A percentile compares a stretch with the other conserved stretches of the same genome.
Evolutionary conservation across 2,113 vertebrate genomes (phyloP).

Genomic region (Lycocorax pyrrhopterus): DNA sequence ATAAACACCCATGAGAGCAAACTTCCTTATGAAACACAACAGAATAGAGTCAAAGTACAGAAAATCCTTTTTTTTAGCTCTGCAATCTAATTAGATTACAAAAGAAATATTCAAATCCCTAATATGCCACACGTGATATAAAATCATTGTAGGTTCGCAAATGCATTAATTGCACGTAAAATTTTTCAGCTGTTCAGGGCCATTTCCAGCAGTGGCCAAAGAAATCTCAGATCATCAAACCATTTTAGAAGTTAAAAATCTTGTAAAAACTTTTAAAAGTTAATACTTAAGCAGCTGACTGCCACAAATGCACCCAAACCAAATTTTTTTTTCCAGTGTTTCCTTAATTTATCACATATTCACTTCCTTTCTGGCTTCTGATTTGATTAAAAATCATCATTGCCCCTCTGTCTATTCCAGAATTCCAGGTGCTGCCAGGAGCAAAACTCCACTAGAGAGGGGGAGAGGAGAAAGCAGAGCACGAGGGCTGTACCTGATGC

Average conservation of each 20-base stretch:
- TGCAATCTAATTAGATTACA: not conserved
- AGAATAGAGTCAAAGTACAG: not conserved
- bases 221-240: not conserved
- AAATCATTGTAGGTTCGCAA: not conserved
- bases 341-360: not conserved
- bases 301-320: not conserved
- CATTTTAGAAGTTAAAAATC: not conserved
- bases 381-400: not conserved
- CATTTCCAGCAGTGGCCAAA: not conserved
- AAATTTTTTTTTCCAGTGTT: not conserved
- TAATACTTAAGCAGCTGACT: not conserved
- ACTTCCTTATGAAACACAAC: not conserved
- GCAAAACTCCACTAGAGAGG: not conserved
- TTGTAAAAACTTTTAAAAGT: not conserved
- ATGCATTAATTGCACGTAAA: not conserved
- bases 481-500: conserved; percentile 80
- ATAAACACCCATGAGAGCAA: not conserved
- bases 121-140: accelerated
- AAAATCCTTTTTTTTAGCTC: not conserved
- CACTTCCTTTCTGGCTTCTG: not conserved
- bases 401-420: not conserved
- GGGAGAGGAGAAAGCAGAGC: not conserved
- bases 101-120: not conserved
- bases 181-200: not conserved
- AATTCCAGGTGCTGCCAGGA: not conserved